Conservation (phyloP, 2,797 vertebrate species). For the Pampus argenteus region DNA sequence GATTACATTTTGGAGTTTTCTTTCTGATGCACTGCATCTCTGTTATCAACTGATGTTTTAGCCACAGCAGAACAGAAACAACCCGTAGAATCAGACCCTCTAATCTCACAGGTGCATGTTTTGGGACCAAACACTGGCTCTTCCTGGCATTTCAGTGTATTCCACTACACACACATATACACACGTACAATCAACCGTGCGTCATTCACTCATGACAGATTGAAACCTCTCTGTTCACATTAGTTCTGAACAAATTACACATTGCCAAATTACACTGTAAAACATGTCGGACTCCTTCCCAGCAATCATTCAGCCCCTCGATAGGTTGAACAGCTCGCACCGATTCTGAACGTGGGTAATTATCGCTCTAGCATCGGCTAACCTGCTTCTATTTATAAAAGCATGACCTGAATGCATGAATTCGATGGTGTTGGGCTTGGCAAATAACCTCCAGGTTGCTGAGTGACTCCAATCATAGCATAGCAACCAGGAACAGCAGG, state of each 20-base stretch:
- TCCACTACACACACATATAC: not conserved
- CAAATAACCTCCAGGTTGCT: not conserved
- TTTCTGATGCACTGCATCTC: conserved; percentile 3
- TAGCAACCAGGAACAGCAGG: not conserved
- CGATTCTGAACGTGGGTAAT: not conserved
- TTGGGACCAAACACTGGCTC: not conserved
- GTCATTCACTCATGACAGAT: not conserved
- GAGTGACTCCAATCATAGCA: not conserved
- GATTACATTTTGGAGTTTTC: not conserved
- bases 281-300: conserved; percentile 1
- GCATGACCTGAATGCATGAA: not conserved
- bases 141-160: not conserved
- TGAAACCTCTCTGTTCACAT: not conserved
- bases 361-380: not conserved
- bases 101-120: not conserved
- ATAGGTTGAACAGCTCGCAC: not conserved
- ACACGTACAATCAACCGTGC: not conserved
- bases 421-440: not conserved
- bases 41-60: conserved; percentile 8
- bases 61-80: not conserved
- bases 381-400: not conserved
- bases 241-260: not conserved
- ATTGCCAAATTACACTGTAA: not conserved
- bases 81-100: not conserved
- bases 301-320: not conserved